Percentiles rank a stretch among this genome's conserved stretches.
phyloP scores from a whole-genome alignment of 2,113 vertebrate genomes.

The Rallus limicola region DNA sequence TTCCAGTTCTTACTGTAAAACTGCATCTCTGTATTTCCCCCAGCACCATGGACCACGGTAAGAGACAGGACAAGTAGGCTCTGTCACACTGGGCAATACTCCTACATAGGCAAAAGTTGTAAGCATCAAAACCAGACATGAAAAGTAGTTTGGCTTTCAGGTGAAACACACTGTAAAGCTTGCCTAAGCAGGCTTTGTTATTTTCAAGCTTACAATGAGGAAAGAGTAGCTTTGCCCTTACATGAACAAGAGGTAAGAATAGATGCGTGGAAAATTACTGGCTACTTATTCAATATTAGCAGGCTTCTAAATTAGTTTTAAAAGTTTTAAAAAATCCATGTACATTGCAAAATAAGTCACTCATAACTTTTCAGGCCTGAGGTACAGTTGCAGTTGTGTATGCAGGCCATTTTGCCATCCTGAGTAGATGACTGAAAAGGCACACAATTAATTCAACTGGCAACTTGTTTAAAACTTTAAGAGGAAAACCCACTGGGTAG shows the following conservation, averaged over 20 bases:
- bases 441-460: not conserved
- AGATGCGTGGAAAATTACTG: not conserved
- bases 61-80: not conserved
- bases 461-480: not conserved
- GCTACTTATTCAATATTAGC: not conserved
- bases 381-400: not conserved
- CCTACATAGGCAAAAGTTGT: not conserved
- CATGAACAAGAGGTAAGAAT: not conserved
- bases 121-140: not conserved
- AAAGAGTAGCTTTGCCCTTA: not conserved
- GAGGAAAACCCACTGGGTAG: not conserved
- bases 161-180: not conserved
- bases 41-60: not conserved
- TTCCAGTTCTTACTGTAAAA: not conserved
- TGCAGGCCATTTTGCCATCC: not conserved
- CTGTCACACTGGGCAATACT: not conserved
- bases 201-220: not conserved
- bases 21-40: not conserved
- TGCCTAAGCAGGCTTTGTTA: not conserved
- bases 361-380: not conserved
- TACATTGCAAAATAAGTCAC: not conserved
- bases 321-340: not conserved
- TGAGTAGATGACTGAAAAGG: not conserved
- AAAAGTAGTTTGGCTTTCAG: not conserved
- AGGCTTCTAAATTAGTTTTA: not conserved